Evolutionary conservation across 1,140 invertebrate genomes (phyloP).

Genomic region (Bacillus rossius): DNA sequence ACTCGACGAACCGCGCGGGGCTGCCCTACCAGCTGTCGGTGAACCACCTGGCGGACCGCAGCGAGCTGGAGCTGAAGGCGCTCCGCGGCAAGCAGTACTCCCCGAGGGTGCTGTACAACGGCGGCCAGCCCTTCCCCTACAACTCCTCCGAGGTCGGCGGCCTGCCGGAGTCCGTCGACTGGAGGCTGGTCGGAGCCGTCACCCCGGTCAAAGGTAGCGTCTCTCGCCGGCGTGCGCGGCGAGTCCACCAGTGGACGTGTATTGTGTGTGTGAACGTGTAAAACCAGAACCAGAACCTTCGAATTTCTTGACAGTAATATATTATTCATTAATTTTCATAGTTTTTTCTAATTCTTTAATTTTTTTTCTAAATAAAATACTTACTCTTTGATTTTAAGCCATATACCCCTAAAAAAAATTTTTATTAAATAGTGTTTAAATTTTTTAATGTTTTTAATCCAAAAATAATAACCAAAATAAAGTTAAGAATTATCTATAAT

Average conservation of each 20-base stretch:
- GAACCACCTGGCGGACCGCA: conserved; percentile 87
- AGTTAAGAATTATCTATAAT: too few species aligned
- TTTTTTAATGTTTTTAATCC: too few species aligned
- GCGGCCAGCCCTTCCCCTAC: conserved; percentile 74
- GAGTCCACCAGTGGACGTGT: too few species aligned
- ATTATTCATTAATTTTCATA: too few species aligned
- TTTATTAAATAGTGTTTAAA: too few species aligned
- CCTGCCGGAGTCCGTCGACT: conserved; percentile 72
- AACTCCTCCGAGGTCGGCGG: conserved; percentile 32
- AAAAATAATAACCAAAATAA: too few species aligned
- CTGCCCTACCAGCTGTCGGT: conserved; percentile 68
- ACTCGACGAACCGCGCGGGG: conserved; percentile 76
- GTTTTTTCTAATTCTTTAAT: conserved; percentile 6
- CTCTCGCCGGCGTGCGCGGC: not conserved
- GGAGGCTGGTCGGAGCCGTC: conserved; percentile 88
- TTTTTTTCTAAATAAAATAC: too few species aligned
- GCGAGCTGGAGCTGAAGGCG: conserved; percentile 69
- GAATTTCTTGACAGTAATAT: too few species aligned
- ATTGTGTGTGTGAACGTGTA: not conserved
- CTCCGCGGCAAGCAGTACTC: conserved; percentile 66
- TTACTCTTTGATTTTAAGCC: too few species aligned
- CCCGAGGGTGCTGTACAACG: conserved; percentile 58
- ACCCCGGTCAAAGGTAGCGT: conserved; percentile 82
- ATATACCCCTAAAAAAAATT: too few species aligned
- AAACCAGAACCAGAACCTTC: not conserved